Percentiles rank a stretch among this genome's conserved stretches.
Evolutionary conservation across 2,888 invertebrate genomes (phyloP).

Genomic region (Tetropium fuscum): DNA sequence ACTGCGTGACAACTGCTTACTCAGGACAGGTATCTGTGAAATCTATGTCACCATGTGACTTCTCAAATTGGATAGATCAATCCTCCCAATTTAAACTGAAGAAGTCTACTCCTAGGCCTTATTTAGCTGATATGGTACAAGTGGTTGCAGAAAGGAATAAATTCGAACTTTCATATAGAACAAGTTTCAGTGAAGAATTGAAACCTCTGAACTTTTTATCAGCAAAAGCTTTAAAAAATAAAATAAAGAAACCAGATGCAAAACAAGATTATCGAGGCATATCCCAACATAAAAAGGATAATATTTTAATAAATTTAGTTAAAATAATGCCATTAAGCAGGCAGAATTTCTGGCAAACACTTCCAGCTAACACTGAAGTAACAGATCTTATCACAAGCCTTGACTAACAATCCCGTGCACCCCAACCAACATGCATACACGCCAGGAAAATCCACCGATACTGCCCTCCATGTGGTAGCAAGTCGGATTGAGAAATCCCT

Average conservation of each 20-base stretch:
- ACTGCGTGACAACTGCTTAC: neutral
- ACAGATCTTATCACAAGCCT: conserved; percentile 5
- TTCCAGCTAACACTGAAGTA: neutral
- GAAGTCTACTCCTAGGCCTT: neutral
- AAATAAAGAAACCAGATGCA: neutral
- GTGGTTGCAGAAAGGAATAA: neutral
- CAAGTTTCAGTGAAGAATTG: neutral
- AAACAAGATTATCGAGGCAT: conserved; percentile 1
- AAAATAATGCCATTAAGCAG: conserved; percentile 6
- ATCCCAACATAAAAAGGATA: conserved; percentile 4
- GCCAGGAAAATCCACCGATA: too few relatives aligned
- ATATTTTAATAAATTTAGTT: conserved; percentile 6
- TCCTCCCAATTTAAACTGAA: neutral
- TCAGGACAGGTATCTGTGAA: neutral
- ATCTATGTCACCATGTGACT: neutral
- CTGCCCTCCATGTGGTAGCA: too few relatives aligned
- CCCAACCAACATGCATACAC: too few relatives aligned
- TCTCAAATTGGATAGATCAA: neutral
- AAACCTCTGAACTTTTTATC: neutral
- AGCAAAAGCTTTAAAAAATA: neutral
- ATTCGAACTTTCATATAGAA: neutral
- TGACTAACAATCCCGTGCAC: neutral
- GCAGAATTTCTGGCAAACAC: conserved; percentile 1
- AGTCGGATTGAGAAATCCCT: too few relatives aligned
- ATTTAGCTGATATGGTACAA: neutral